These are phyloP conservation scores for Malurus cyaneus DNA, from an alignment of 2,113 vertebrate genomes.

Conservation along the genomic window DNA sequence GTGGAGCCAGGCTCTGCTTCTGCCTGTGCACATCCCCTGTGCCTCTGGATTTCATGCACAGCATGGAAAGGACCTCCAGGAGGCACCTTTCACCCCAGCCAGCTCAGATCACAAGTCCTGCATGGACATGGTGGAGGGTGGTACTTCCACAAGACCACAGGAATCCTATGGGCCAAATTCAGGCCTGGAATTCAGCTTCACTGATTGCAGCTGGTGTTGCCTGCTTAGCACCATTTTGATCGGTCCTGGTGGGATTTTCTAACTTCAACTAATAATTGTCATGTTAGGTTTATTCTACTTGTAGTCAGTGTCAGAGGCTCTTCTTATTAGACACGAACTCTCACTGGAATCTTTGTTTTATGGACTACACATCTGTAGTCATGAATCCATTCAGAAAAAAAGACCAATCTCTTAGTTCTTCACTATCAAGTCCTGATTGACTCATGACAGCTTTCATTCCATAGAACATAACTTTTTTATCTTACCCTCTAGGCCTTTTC, in stretches of 20 bases:
- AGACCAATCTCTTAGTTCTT: not conserved
- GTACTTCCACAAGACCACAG: not conserved
- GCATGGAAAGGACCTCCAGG: not conserved
- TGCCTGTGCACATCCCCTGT: not conserved
- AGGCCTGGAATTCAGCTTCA: not conserved
- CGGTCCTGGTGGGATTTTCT: not conserved
- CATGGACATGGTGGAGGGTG: not conserved
- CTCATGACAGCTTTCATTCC: not conserved
- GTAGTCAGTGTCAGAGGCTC: not conserved
- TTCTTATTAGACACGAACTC: not conserved
- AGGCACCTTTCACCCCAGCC: not conserved
- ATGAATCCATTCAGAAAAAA: not conserved
- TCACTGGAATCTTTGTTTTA: not conserved
- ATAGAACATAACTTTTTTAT: not conserved
- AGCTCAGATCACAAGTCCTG: not conserved
- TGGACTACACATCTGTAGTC: not conserved
- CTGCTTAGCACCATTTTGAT: not conserved
- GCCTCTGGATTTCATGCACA: not conserved
- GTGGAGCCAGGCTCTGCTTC: not conserved
- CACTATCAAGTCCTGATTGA: not conserved
- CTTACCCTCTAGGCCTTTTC: not conserved
- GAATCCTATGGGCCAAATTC: not conserved
- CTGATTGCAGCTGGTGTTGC: not conserved
- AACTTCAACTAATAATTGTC: not conserved
- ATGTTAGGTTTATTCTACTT: not conserved